Percentiles rank a stretch among this genome's conserved stretches.
Evolutionary conservation across 2,113 vertebrate genomes (phyloP).

Genomic region (Microcebus jonahi): DNA sequence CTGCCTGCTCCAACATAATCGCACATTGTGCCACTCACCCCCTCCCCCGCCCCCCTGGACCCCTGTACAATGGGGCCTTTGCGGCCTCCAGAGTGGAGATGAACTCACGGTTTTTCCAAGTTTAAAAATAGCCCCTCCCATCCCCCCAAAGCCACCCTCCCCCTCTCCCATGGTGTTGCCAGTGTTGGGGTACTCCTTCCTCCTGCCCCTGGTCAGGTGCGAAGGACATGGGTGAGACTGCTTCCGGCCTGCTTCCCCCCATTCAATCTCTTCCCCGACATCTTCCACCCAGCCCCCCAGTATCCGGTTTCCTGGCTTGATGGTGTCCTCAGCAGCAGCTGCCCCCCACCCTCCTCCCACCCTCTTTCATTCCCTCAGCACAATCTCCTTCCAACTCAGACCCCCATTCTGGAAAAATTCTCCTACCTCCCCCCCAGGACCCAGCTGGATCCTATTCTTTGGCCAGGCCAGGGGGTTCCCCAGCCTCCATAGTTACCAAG

Average conservation of each 20-base stretch:
- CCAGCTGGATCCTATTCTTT: background rate
- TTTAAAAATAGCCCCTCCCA: slow-evolving; percentile 78
- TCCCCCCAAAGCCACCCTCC: background rate
- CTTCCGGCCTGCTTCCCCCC: slow-evolving; percentile 64
- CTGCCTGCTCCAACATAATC: background rate
- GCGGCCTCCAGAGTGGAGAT: slow-evolving; percentile 67
- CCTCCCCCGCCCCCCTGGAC: slow-evolving; percentile 32
- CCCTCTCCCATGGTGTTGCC: fast-evolving
- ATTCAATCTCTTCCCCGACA: slow-evolving; percentile 63
- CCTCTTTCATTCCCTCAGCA: background rate
- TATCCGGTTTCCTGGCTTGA: slow-evolving; percentile 70
- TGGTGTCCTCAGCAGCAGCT: background rate
- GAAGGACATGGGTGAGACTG: slow-evolving; percentile 53
- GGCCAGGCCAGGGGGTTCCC: slow-evolving; percentile 24
- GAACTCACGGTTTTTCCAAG: slow-evolving; percentile 74
- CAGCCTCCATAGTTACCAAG: background rate
- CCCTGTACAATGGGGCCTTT: slow-evolving; percentile 83
- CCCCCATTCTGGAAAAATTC: background rate
- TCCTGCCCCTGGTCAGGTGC: slow-evolving; percentile 58
- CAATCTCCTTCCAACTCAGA: background rate
- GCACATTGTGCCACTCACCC: slow-evolving; percentile 74
- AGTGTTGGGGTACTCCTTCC: slow-evolving; percentile 26
- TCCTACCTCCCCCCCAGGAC: background rate
- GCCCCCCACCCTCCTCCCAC: slow-evolving; percentile 17
- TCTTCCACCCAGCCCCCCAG: background rate